Evolutionary conservation across 1,140 invertebrate species (phyloP).

Genomic region (Anastrepha ludens): DNA sequence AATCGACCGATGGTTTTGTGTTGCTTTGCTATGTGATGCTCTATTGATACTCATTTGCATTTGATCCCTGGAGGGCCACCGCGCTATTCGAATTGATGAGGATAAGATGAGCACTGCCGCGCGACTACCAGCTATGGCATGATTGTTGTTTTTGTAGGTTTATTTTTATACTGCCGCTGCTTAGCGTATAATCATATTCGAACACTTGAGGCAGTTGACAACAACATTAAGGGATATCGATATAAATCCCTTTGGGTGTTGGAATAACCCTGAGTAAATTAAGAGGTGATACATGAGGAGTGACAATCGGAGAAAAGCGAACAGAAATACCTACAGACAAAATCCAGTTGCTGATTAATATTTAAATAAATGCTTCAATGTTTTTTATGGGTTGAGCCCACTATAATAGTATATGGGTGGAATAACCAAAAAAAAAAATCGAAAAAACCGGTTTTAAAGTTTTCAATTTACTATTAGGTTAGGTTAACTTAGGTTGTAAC

Average conservation of each 20-base stretch:
- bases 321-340: no score
- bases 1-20: neutral
- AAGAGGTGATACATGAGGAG: neutral
- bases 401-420: no score
- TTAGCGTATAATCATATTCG: conserved; percentile 3
- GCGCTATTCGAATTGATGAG: conserved; percentile 41
- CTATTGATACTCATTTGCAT: conserved; percentile 47
- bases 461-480: no score
- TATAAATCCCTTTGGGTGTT: conserved; percentile 12
- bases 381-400: no score
- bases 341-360: no score
- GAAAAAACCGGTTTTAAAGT: no score
- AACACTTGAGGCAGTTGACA: neutral
- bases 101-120: conserved; percentile 40
- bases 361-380: no score
- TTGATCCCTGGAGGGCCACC: conserved; percentile 43
- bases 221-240: conserved; percentile 17
- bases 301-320: neutral
- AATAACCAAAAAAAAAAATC: no score
- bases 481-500: no score
- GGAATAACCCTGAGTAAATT: conserved; percentile 10
- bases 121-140: neutral
- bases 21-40: conserved; percentile 34
- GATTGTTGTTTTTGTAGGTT: neutral
- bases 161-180: neutral